Base-by-base conservation (phyloP, 2,888 invertebrate genomes). In the Callyntrura guangdongensis region DNA sequence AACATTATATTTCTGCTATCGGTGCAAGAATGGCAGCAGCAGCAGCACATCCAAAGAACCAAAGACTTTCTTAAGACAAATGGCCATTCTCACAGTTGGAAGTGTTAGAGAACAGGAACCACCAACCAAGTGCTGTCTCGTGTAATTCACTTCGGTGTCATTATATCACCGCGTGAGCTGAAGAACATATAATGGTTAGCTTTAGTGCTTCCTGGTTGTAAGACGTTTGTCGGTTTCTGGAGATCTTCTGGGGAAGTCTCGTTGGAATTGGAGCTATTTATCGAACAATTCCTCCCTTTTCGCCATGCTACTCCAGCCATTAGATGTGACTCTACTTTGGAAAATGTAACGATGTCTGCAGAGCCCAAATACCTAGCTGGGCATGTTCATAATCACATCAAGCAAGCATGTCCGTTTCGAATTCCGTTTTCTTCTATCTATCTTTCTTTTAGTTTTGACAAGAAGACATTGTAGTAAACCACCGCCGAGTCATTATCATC, bases 121-220 rank as follows among this genome's bases (percentile, higher is more conserved):
- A 77, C 86, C 59, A 47, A 27, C 74, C 45, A 72, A 56, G 84
- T 64, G 59, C 36, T 36, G 36, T 3, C 56, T 83, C 61, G 22
- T 85, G 59, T 69, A 87, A 87, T 36, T 87, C 79, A 67, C 81
- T 86, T 81, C 56, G 53, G 22, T 79, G 85, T 56, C 45, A 82
- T 82, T 82, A 82, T 82, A 79, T 79, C 77, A 49, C 77, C 53
- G n/a, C 53, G 25, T 56, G 72, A 27, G 53, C n/a, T 49, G 77
- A 53, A 53, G 56, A 36, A 36, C 36, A 6, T 20, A 53, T 53
- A 79, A 53, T 79, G 77, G 53, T 17, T n/a, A 47, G 47, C 47
- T 36, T 72, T 45, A 72, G 45, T 27, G 20, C 20, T 79, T 79
- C 53, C 77, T 79, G 77, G 14, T 74, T 47, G 20, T 27, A 36